Conservation (phyloP, 2,797 vertebrate genomes). For the Gambusia yucatana region DNA sequence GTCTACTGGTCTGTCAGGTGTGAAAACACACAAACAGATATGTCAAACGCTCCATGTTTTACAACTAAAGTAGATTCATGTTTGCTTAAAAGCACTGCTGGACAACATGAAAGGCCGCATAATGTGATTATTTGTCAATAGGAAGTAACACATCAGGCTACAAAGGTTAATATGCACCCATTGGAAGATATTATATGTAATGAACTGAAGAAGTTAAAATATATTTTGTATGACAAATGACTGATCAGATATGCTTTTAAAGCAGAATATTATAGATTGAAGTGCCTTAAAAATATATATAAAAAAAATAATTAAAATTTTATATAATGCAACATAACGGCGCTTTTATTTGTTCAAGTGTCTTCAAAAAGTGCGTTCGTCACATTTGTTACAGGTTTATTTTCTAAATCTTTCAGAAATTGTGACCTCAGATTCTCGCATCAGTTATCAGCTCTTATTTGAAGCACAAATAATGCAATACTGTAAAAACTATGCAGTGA, state of each 20-base stretch:
- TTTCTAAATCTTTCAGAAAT: conserved; percentile 13
- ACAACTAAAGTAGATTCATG: neutral
- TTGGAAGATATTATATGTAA: neutral
- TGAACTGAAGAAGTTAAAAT: neutral
- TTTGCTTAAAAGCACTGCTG: neutral
- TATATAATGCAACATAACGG: neutral
- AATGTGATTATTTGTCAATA: neutral
- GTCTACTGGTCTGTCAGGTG: too few species aligned
- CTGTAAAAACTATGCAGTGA: conserved; percentile 32
- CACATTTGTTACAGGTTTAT: conserved; percentile 4
- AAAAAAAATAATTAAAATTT: neutral
- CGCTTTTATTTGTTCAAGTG: neutral
- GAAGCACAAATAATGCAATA: conserved; percentile 31
- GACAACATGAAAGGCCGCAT: neutral
- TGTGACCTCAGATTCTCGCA: conserved; percentile 15
- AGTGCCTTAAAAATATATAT: neutral
- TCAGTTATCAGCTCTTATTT: conserved; percentile 50
- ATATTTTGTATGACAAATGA: neutral
- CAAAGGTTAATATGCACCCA: neutral
- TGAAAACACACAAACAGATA: neutral
- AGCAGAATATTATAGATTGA: neutral
- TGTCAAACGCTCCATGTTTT: conserved; percentile 26
- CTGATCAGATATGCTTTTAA: neutral
- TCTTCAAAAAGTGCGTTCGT: neutral
- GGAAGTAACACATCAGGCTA: neutral